phyloP scores from a whole-genome alignment of 2,888 invertebrate species.

The Drosophila siamana region DNA sequence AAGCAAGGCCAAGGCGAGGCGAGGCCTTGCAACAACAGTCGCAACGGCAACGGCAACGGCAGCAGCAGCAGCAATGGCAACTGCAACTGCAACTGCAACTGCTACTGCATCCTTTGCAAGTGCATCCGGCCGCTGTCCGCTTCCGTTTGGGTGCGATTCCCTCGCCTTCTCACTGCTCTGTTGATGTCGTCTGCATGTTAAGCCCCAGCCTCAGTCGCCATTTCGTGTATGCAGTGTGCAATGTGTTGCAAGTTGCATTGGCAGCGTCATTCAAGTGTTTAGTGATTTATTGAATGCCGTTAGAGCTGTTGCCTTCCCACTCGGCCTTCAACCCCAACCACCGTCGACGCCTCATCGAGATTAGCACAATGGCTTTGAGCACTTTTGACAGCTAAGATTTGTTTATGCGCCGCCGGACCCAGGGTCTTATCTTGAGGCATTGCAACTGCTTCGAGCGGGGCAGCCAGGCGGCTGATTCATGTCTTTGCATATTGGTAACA shows the following conservation, averaged over 20 bases:
- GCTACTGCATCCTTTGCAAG: conserved; percentile 58
- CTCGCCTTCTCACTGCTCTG: conserved; percentile 18
- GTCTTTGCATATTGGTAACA: conserved; percentile 82
- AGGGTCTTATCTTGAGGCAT: conserved; percentile 51
- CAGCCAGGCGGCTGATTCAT: conserved; percentile 68
- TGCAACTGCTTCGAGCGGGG: conserved; percentile 38
- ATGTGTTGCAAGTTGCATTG: conserved; percentile 80
- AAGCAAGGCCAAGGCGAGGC: conserved; percentile 34
- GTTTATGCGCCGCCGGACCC: conserved; percentile 69
- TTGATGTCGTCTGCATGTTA: conserved; percentile 55
- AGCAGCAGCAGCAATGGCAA: background rate
- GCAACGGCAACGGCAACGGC: conserved; percentile 16
- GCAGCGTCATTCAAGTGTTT: conserved; percentile 80
- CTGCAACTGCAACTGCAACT: conserved; percentile 31
- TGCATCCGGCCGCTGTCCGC: conserved; percentile 58
- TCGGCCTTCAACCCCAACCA: background rate
- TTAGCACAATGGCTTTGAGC: conserved; percentile 83
- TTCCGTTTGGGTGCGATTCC: conserved; percentile 43
- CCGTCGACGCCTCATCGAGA: conserved; percentile 51
- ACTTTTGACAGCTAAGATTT: conserved; percentile 83
- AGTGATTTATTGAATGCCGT: conserved; percentile 84
- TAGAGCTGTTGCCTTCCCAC: conserved; percentile 56
- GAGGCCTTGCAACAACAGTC: conserved; percentile 31
- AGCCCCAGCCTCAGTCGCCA: conserved; percentile 42
- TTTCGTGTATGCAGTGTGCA: conserved; percentile 44